phyloP scores from a whole-genome alignment of 2,113 vertebrate species.

The Regulus satrapa region DNA sequence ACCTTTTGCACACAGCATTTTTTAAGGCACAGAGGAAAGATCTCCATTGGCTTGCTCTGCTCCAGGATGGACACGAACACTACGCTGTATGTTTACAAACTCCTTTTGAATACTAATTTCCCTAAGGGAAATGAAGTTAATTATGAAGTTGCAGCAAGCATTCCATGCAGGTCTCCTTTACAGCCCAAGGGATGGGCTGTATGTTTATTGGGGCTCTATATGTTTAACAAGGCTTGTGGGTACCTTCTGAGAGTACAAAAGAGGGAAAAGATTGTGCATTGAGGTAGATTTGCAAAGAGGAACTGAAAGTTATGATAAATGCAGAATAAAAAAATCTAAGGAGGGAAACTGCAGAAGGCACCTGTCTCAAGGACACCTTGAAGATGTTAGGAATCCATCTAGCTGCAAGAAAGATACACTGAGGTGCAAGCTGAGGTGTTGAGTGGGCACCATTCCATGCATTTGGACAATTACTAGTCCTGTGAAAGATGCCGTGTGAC shows the following conservation, averaged over 20 bases:
- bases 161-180: not conserved
- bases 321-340: not conserved
- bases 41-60: not conserved
- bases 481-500: not conserved
- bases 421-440: not conserved
- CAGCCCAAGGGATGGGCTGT: not conserved
- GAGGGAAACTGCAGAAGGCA: not conserved
- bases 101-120: not conserved
- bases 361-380: not conserved
- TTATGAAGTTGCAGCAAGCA: not conserved
- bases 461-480: not conserved
- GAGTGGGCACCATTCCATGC: not conserved
- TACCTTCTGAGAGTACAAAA: not conserved
- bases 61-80: not conserved
- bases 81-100: not conserved
- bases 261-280: not conserved
- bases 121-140: not conserved
- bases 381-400: not conserved
- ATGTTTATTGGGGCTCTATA: not conserved
- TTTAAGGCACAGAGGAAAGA: not conserved
- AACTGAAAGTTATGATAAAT: not conserved
- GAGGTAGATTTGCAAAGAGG: not conserved
- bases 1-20: not conserved
- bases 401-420: not conserved
- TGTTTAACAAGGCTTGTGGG: not conserved